A percentile compares a stretch with the other conserved stretches of the same genome.
phyloP scores from a whole-genome alignment of 2,113 vertebrate species.

The Elachura formosa region DNA sequence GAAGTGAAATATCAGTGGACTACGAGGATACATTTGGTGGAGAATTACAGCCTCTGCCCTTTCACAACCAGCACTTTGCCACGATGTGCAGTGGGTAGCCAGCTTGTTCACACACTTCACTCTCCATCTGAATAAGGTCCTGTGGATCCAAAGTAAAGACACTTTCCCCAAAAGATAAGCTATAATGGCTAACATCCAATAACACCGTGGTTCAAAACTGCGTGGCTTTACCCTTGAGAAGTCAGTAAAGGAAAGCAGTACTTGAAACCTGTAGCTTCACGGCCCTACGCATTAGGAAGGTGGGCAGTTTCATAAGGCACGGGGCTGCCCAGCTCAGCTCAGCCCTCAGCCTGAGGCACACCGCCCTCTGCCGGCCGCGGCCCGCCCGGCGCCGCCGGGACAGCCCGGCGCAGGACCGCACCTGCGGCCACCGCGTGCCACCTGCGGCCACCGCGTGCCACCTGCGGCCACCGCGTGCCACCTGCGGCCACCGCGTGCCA shows the following conservation, averaged over 20 bases:
- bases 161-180: neutral
- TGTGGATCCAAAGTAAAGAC: accelerated
- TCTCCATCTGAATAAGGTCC: accelerated
- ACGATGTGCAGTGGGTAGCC: accelerated
- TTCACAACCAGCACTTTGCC: accelerated
- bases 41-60: neutral
- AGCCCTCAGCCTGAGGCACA: accelerated
- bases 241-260: accelerated
- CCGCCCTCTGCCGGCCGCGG: neutral
- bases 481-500: too few relatives aligned
- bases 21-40: neutral
- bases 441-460: too few relatives aligned
- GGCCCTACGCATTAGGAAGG: accelerated
- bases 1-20: neutral
- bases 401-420: too few relatives aligned
- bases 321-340: accelerated
- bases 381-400: too few relatives aligned
- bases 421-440: too few relatives aligned
- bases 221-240: neutral
- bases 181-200: accelerated
- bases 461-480: too few relatives aligned
- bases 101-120: accelerated
- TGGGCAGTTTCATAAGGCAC: accelerated
- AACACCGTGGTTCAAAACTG: accelerated
- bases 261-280: accelerated